Evolutionary conservation across 1,140 invertebrate species (phyloP).

Genomic region (Babylonia areolata): DNA sequence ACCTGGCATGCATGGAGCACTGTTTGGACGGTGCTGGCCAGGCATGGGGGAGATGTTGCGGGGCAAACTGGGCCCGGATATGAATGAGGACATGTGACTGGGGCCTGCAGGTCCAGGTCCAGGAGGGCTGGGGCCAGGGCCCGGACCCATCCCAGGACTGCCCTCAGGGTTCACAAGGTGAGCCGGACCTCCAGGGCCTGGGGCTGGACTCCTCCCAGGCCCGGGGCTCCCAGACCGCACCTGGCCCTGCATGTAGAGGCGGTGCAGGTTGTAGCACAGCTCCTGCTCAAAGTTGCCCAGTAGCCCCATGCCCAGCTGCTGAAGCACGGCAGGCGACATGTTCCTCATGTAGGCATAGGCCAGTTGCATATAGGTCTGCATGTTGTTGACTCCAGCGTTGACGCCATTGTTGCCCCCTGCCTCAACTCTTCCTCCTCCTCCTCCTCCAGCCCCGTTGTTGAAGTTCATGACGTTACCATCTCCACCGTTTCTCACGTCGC

Average conservation of each 20-base stretch:
- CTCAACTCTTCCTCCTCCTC: neutral
- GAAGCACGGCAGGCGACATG: conserved; percentile 19
- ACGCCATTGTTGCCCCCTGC: neutral
- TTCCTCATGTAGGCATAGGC: neutral
- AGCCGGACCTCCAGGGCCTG: conserved; percentile 26
- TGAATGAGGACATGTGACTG: conserved; percentile 39
- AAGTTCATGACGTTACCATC: conserved; percentile 1
- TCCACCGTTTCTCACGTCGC: neutral
- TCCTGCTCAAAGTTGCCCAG: conserved; percentile 23
- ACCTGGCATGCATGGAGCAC: conserved; percentile 64
- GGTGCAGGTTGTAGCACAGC: conserved; percentile 38
- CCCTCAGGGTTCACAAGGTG: conserved; percentile 8
- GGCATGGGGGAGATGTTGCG: conserved; percentile 61
- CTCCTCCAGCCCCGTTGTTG: conserved; percentile 7
- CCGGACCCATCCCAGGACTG: conserved; percentile 14
- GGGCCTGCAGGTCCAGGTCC: neutral
- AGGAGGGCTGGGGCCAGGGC: conserved; percentile 29
- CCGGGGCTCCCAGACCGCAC: conserved; percentile 34
- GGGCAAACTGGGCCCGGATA: conserved; percentile 46
- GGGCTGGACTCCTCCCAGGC: neutral
- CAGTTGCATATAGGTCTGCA: neutral
- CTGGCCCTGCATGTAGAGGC: conserved; percentile 50
- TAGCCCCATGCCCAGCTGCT: conserved; percentile 31
- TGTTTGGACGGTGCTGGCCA: conserved; percentile 60
- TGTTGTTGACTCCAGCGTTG: neutral